Base-by-base conservation (phyloP, 2,113 vertebrate genomes). In the Shinisaurus crocodilurus region DNA sequence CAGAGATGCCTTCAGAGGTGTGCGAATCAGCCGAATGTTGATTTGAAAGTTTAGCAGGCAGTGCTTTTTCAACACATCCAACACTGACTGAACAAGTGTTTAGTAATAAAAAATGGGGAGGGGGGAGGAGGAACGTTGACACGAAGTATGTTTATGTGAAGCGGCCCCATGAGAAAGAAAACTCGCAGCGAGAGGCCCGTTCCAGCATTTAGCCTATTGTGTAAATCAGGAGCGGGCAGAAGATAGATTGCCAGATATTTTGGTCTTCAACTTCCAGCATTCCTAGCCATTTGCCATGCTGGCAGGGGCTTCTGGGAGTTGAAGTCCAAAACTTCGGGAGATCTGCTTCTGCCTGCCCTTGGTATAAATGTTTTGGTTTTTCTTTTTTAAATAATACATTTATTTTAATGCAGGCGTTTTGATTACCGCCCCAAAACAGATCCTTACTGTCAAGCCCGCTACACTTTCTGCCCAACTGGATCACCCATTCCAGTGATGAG, bases 381-480 rank as follows among this genome's bases (percentile, higher is more conserved):
- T 32, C 12, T 74, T 50, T 69, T 25, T 25, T 29, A 74, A 50
- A 32, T 54, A 8, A 81, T 54, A 15, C 6, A 50, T 65, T 88
- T 50, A 81, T 81, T 88, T 81, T 37, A 45, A 93, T 63, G 18
- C 96, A 99, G 99, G 90, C 98, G 99, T 54, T 98, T 99, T 92
- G 98, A 98, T 92, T 96, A 88, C 65, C 99, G 99, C 37, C 99
- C 99, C 0, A 95, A 96, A 77, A 87, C 94, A 5, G 98, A 99
- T 93, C 97, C 99, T 2, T 99, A 97, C 93, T 99, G 99, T 94
- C 97, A 98, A 60, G 98, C 99, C n/a, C 95, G 98, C 25, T 99
- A 98, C 75, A 98, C 98, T 0, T 99, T 99, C 97, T 99, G 99
- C 75, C 98, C 99, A 63, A 98, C 97, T 13, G 98, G 99, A 81